Evolutionary conservation across 1,140 invertebrate species (phyloP).

Genomic region (Drepana arcuata): DNA sequence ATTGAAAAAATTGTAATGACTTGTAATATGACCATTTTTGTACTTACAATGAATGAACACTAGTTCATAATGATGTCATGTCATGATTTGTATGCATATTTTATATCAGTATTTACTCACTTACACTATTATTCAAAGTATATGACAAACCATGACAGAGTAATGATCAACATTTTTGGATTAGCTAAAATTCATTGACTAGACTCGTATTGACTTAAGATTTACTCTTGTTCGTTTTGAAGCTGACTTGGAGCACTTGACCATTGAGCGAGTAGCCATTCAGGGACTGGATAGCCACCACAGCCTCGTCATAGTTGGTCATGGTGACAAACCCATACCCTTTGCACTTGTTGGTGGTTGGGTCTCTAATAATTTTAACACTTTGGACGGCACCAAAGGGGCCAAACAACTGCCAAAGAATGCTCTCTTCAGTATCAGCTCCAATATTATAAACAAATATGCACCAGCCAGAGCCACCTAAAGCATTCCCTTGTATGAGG

Average conservation of each 20-base stretch:
- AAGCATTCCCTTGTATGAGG: conserved; percentile 82
- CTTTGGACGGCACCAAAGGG: conserved; percentile 94
- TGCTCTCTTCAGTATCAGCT: conserved; percentile 92
- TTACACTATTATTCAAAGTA: conserved; percentile 42
- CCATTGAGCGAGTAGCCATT: conserved; percentile 92
- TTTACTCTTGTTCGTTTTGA: conserved; percentile 87
- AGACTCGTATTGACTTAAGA: conserved; percentile 63
- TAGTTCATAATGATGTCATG: conserved; percentile 38
- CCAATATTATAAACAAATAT: conserved; percentile 96
- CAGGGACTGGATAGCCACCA: conserved; percentile 90
- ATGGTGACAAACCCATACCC: conserved; percentile 95
- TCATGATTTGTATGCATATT: conserved; percentile 51
- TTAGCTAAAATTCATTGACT: conserved; percentile 71
- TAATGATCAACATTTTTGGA: conserved; percentile 67
- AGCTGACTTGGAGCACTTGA: conserved; percentile 91
- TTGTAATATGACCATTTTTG: too few relatives aligned
- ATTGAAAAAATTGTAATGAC: too few relatives aligned
- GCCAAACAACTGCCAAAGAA: conserved; percentile 93
- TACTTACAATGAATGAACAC: conserved; percentile 48
- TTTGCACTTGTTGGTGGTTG: conserved; percentile 93
- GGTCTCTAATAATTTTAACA: conserved; percentile 92
- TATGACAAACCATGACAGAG: conserved; percentile 59
- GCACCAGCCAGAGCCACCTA: conserved; percentile 87
- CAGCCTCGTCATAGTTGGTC: conserved; percentile 94
- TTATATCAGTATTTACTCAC: conserved; percentile 25